Percentiles rank a stretch among this genome's conserved stretches.
phyloP scores from a whole-genome alignment of 2,888 invertebrate species.

The Brachyptera risi region DNA sequence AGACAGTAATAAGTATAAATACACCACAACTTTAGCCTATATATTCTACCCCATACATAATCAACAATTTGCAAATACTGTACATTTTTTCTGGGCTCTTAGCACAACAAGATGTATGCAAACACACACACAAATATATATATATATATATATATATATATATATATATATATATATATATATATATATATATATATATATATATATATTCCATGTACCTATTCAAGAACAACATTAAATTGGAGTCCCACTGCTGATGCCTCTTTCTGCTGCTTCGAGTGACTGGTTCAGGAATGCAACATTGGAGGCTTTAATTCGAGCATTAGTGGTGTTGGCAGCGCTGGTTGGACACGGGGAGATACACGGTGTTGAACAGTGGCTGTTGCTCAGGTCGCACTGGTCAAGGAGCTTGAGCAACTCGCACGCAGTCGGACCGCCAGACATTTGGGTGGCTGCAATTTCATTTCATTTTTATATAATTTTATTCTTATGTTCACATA shows the following conservation, averaged over 20 bases:
- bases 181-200: not conserved
- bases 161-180: not conserved
- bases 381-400: constrained; percentile 88
- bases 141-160: not conserved
- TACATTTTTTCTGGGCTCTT: too few species aligned
- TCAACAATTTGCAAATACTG: too few species aligned
- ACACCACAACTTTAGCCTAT: too few species aligned
- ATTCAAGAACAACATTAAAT: not conserved
- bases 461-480: too few species aligned
- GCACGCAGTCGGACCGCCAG: constrained; percentile 89
- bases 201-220: too few species aligned
- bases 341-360: constrained; percentile 67
- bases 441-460: constrained; percentile 52
- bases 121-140: too few species aligned
- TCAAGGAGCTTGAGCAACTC: constrained; percentile 88
- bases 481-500: too few species aligned
- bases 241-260: not conserved
- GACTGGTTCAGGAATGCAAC: constrained; percentile 41
- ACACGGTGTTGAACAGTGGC: constrained; percentile 71
- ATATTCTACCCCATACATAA: too few species aligned
- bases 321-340: constrained; percentile 44
- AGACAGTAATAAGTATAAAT: too few species aligned
- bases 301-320: constrained; percentile 44
- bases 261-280: constrained; percentile 26
- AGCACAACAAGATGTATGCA: too few species aligned